Percentiles rank a stretch among this genome's conserved stretches.
phyloP scores from a whole-genome alignment of 2,888 invertebrate species.

The Papilio demoleus region DNA sequence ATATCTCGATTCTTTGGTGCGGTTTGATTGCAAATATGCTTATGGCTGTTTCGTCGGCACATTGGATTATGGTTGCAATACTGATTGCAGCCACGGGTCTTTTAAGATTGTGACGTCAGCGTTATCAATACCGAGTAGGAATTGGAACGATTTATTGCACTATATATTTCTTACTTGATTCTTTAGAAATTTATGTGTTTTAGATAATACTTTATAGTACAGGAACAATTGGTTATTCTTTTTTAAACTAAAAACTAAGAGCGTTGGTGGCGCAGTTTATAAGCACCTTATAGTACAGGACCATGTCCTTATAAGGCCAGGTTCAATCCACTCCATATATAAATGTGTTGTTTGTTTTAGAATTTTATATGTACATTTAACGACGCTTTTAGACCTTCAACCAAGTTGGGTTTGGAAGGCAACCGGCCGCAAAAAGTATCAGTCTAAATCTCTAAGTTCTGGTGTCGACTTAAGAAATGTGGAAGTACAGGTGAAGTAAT shows the following conservation, averaged over 20 bases:
- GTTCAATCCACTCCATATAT: too few relatives aligned
- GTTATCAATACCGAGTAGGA: slow-evolving; percentile 15
- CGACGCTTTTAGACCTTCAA: too few relatives aligned
- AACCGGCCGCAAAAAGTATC: too few relatives aligned
- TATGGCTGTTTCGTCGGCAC: slow-evolving; percentile 64
- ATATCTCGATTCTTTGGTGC: slow-evolving; percentile 67
- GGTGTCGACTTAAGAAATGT: too few relatives aligned
- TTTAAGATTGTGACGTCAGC: slow-evolving; percentile 47
- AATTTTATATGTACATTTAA: too few relatives aligned
- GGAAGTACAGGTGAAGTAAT: too few relatives aligned
- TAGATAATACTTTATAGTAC: slow-evolving; percentile 19
- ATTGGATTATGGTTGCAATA: slow-evolving; percentile 68
- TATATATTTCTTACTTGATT: slow-evolving; percentile 25
- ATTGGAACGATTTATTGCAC: slow-evolving; percentile 32
- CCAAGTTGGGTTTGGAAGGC: too few relatives aligned
- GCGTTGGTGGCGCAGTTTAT: too few relatives aligned
- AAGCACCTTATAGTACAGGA: too few relatives aligned
- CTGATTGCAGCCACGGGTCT: slow-evolving; percentile 62
- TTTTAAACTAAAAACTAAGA: not conserved
- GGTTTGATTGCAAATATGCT: slow-evolving; percentile 81
- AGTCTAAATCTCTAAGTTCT: too few relatives aligned
- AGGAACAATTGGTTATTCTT: not conserved
- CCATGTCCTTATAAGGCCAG: too few relatives aligned
- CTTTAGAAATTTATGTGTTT: slow-evolving; percentile 29
- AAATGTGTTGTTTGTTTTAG: too few relatives aligned